A percentile compares a stretch with the other conserved stretches of the same genome.
Conservation (phyloP, 2,797 vertebrate genomes). For the Ispidina lecontei region DNA sequence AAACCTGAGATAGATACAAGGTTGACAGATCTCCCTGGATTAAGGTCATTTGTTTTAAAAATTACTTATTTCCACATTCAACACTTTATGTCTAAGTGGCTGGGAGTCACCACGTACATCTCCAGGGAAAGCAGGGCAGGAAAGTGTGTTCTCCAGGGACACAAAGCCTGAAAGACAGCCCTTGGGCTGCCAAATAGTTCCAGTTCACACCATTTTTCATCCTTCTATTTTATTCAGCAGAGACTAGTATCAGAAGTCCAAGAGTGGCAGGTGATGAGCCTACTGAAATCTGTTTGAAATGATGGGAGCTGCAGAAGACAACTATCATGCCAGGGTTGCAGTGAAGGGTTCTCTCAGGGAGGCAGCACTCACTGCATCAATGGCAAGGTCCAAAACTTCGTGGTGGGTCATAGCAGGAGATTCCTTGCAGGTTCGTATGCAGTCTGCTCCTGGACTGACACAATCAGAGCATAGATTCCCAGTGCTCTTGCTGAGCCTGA, state of each 20-base stretch:
- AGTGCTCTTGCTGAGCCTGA: background rate
- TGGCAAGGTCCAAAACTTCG: background rate
- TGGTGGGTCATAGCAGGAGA: background rate
- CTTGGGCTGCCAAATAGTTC: background rate
- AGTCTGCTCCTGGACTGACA: background rate
- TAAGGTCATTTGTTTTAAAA: conserved; percentile 11
- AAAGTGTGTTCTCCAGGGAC: background rate
- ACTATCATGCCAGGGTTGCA: background rate
- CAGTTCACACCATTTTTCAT: background rate
- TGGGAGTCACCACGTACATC: background rate
- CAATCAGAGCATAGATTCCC: background rate
- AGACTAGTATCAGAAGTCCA: background rate
- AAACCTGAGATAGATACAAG: conserved; percentile 47
- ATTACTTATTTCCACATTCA: background rate
- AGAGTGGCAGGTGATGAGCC: background rate
- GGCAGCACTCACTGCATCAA: background rate
- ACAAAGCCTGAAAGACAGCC: background rate
- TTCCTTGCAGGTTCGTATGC: background rate
- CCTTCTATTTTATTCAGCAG: background rate
- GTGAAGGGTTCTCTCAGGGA: background rate
- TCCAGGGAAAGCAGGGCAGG: background rate
- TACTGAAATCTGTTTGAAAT: background rate
- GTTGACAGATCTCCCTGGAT: conserved; percentile 7
- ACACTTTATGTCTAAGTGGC: background rate
- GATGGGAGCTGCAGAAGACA: background rate